Percentiles rank a stretch among this genome's conserved stretches.
Evolutionary conservation across 2,888 invertebrate species (phyloP).

Genomic region (Luperina testacea): DNA sequence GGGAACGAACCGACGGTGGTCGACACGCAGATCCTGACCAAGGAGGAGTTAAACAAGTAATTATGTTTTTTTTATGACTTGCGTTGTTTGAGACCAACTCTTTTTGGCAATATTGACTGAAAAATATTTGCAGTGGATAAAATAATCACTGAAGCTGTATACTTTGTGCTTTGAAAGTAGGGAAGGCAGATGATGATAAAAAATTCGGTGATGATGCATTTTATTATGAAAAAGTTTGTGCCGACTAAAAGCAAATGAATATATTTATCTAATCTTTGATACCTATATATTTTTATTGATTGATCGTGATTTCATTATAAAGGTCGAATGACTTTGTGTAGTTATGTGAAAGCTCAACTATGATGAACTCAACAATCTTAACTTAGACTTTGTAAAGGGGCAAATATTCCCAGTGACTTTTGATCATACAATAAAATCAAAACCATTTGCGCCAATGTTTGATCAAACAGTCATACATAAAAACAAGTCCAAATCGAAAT

Average conservation of each 20-base stretch:
- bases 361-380: background rate
- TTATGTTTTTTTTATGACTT: conserved; percentile 19
- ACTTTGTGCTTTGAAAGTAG: no score
- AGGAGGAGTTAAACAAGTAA: conserved; percentile 87
- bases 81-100: no score
- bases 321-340: background rate
- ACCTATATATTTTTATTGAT: background rate
- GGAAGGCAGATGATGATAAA: background rate
- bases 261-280: background rate
- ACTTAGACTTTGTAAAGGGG: background rate
- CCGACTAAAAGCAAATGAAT: background rate
- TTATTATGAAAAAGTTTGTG: background rate
- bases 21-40: conserved; percentile 77
- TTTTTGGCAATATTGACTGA: background rate
- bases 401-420: background rate
- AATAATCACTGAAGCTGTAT: background rate
- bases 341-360: no score
- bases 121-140: background rate
- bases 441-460: conserved; percentile 2
- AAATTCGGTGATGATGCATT: background rate
- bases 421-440: background rate
- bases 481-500: conserved; percentile 27
- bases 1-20: conserved; percentile 83
- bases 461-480: background rate
- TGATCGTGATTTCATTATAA: background rate